phyloP scores from a whole-genome alignment of 1,140 invertebrate species.

The Leptopilina clavipes region DNA sequence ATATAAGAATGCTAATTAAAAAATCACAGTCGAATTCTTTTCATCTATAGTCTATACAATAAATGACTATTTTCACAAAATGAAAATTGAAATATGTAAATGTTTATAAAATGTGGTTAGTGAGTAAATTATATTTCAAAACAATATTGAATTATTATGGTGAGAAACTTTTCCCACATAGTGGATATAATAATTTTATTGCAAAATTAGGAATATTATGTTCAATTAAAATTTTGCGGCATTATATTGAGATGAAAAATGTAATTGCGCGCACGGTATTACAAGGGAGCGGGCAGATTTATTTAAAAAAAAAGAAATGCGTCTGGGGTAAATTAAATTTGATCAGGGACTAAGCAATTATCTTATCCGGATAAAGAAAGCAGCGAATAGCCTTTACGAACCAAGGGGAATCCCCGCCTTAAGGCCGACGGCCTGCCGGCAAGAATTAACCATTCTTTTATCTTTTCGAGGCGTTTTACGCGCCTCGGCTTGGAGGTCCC shows the following conservation, averaged over 20 bases:
- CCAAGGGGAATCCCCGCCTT: slow-evolving; percentile 52
- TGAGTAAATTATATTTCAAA: background rate
- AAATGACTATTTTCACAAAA: slow-evolving; percentile 1
- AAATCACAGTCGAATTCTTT: no score
- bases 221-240: slow-evolving; percentile 8
- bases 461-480: slow-evolving; percentile 60
- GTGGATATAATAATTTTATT: background rate
- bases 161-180: background rate
- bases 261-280: slow-evolving; percentile 5
- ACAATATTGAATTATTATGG: slow-evolving; percentile 21
- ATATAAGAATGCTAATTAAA: no score
- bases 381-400: slow-evolving; percentile 60
- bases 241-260: background rate
- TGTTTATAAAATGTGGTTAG: background rate
- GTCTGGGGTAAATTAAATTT: slow-evolving; percentile 63
- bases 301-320: slow-evolving; percentile 57
- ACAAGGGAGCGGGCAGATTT: slow-evolving; percentile 17
- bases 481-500: slow-evolving; percentile 57
- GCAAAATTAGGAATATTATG: slow-evolving; percentile 4
- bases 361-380: slow-evolving; percentile 57
- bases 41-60: no score
- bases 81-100: slow-evolving; percentile 12
- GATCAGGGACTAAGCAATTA: slow-evolving; percentile 62
- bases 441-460: slow-evolving; percentile 72
- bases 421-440: slow-evolving; percentile 57